phyloP scores from a whole-genome alignment of 1,140 invertebrate species.

The Trichonephila clavipes region DNA sequence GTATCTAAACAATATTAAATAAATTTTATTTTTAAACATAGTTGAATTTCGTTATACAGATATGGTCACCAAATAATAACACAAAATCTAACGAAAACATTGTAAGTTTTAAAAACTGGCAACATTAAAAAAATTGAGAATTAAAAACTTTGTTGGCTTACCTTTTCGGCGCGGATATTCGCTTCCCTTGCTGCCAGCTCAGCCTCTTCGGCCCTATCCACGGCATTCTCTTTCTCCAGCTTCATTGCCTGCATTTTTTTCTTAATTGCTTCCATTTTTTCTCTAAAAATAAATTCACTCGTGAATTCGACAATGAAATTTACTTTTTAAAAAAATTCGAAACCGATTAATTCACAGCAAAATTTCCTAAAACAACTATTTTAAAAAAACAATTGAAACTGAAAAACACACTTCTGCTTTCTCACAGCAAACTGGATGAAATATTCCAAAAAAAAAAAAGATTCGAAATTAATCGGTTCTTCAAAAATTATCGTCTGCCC shows the following conservation, averaged over 20 bases:
- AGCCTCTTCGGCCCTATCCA: slow-evolving; percentile 95
- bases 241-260: slow-evolving; percentile 99
- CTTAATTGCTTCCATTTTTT: slow-evolving; percentile 98
- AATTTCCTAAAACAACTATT: background rate
- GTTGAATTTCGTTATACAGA: too few species aligned
- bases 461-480: too few species aligned
- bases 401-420: background rate
- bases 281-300: background rate
- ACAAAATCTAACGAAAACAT: background rate
- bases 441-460: background rate
- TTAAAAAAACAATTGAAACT: background rate
- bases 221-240: slow-evolving; percentile 99
- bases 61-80: too few species aligned
- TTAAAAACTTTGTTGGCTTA: slow-evolving; percentile 80
- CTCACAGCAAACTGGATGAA: background rate
- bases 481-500: background rate
- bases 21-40: too few species aligned
- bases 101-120: background rate
- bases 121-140: background rate
- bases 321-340: background rate
- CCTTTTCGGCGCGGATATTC: slow-evolving; percentile 95
- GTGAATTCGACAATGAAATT: background rate
- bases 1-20: too few species aligned
- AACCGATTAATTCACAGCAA: background rate
- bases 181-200: slow-evolving; percentile 97